Percentiles rank a stretch among this genome's conserved stretches.
phyloP scores from a whole-genome alignment of 2,888 invertebrate species.

The Caenorhabditis auriculariae region DNA sequence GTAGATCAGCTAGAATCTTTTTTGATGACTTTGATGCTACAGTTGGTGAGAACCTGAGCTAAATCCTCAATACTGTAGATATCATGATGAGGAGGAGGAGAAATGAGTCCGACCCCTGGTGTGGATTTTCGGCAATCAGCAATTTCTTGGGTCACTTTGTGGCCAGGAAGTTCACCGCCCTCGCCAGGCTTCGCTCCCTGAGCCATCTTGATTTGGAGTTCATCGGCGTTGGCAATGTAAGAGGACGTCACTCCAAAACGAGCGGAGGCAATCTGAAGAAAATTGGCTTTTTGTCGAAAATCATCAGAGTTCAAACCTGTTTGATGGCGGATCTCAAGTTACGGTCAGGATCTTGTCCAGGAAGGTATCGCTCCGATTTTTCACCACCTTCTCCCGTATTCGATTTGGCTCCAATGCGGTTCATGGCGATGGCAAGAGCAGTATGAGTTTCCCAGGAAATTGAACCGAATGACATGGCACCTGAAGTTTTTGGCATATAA shows the following conservation, averaged over 20 bases:
- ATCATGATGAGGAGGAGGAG: slow-evolving; percentile 98
- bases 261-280: slow-evolving; percentile 82
- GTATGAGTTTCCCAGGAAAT: slow-evolving; percentile 95
- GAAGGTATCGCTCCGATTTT: slow-evolving; percentile 72
- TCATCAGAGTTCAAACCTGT: slow-evolving; percentile 74
- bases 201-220: slow-evolving; percentile 99
- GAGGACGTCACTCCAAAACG: slow-evolving; percentile 97
- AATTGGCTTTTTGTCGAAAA: neutral
- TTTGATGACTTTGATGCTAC: neutral
- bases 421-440: slow-evolving; percentile 94
- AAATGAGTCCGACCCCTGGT: slow-evolving; percentile 93
- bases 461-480: slow-evolving; percentile 95
- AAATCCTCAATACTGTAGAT: slow-evolving; percentile 99
- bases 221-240: slow-evolving; percentile 94
- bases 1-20: slow-evolving; percentile 76
- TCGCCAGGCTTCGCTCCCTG: slow-evolving; percentile 95
- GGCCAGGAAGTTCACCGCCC: slow-evolving; percentile 91
- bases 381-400: slow-evolving; percentile 97
- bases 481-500: too few relatives aligned
- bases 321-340: slow-evolving; percentile 92
- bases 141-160: slow-evolving; percentile 86
- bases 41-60: slow-evolving; percentile 75
- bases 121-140: slow-evolving; percentile 93
- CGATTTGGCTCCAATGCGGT: slow-evolving; percentile 92
- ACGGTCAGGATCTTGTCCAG: slow-evolving; percentile 76